A percentile compares a stretch with the other conserved stretches of the same genome.
These are phyloP conservation scores for Ephydatia muelleri DNA, from an alignment of 37 sponge, comb jelly and placozoan species.

Conservation along the genomic window DNA sequence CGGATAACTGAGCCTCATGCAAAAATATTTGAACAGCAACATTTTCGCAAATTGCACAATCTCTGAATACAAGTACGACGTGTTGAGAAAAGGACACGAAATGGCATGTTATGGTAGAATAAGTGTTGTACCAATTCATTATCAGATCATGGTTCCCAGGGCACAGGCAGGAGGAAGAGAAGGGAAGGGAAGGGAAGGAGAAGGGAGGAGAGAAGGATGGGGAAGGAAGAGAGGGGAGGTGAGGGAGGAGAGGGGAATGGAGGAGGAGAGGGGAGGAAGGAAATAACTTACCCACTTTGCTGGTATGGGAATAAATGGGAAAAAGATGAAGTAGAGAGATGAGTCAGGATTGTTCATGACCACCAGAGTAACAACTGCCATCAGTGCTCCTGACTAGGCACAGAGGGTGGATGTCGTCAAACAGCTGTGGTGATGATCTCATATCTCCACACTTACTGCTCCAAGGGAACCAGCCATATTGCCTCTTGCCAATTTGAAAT, in stretches of 20 bases:
- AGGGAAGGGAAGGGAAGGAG: not conserved
- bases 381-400: conserved; percentile 59
- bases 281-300: conserved; percentile 34
- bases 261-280: not conserved
- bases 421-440: not conserved
- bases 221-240: not conserved
- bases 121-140: no score
- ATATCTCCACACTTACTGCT: conserved; percentile 49
- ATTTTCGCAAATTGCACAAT: no score
- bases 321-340: conserved; percentile 54
- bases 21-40: no score
- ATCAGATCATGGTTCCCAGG: not conserved
- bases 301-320: conserved; percentile 74
- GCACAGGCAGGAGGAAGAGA: no score
- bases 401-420: not conserved
- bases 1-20: no score
- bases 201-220: not conserved
- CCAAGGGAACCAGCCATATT: conserved; percentile 37
- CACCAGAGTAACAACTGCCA: conserved; percentile 50
- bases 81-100: no score
- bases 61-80: no score
- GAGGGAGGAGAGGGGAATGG: not conserved
- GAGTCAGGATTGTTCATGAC: conserved; percentile 37
- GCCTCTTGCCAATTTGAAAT: conserved; percentile 16
- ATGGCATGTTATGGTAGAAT: no score